phyloP scores from a whole-genome alignment of 2,797 vertebrate genomes.

The Varecia variegata region DNA sequence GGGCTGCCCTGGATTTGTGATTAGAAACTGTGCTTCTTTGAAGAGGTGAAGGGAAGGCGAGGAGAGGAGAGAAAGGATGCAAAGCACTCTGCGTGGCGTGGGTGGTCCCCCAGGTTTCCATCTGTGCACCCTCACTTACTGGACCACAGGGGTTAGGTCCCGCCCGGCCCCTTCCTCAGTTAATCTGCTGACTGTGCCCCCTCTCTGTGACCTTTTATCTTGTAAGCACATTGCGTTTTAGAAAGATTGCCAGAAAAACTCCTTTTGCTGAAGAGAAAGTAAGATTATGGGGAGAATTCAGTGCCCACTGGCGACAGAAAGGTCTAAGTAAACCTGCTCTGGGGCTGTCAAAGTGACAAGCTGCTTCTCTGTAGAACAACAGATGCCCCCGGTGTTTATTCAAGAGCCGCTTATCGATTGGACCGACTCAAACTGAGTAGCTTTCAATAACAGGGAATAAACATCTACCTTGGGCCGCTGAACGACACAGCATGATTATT shows the following conservation, averaged over 20 bases:
- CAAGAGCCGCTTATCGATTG: neutral
- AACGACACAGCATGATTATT: neutral
- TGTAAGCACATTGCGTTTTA: constrained; percentile 3
- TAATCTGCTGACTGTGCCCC: neutral
- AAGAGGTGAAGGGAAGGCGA: neutral
- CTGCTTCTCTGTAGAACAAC: neutral
- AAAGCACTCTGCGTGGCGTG: neutral
- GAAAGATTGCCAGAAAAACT: neutral
- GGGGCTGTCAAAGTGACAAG: neutral
- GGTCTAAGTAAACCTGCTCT: constrained; percentile 34
- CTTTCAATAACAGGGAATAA: constrained; percentile 36
- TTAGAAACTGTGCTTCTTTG: neutral
- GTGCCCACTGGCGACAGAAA: neutral
- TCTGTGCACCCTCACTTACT: constrained; percentile 1
- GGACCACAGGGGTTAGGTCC: neutral
- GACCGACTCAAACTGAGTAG: constrained; percentile 40
- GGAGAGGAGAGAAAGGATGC: neutral
- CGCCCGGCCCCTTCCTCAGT: neutral
- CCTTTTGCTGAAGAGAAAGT: constrained; percentile 55
- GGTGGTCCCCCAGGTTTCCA: neutral
- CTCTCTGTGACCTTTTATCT: constrained; percentile 7
- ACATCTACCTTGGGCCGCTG: neutral
- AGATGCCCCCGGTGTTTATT: constrained; percentile 18
- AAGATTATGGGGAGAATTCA: constrained; percentile 6
- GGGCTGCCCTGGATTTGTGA: neutral